Evolutionary conservation across 2,888 invertebrate species (phyloP), one percentile per base, ranked within the genome.

Genomic region (Barypeithes pellucidus): DNA sequence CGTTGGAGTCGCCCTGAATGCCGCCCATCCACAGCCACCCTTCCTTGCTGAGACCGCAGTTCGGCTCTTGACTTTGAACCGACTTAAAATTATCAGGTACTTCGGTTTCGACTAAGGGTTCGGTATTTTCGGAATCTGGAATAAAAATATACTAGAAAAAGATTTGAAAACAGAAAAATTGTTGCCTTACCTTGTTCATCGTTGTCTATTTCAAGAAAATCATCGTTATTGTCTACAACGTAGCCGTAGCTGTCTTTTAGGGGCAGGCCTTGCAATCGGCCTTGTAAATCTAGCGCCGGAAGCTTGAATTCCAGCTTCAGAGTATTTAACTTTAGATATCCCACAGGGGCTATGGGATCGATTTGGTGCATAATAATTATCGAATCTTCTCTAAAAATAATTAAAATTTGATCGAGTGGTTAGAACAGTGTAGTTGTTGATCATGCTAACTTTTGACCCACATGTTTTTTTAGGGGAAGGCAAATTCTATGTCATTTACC

Each of bases 291-390:
- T 69, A 85, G 76, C 45, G 82, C 83, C 62, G 87, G 87, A 18
- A 89, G 87, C 86, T 93, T 93, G 65, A 88, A 84, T 86, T 94
- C 93, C 81, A 98, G 88, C 81, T 93, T 93, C 75, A 98, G 87
- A 86, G 94, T 93, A 78, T 90, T 92, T 79, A 99, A 91, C 86
- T 95, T 96, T 71, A 99, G 88, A 86, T 97, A 99, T 36, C 96
- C 98, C 66, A 98, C 98, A 7, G 98, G 95, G 29, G 97, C 97
- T 82, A 99, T 93, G 1, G 95, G 93, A 88, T 98, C 97, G 81
- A 95, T 93, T 20, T 97, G 93, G 85, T 97, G 96, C 78, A 95
- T 91, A 72, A 98, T 91, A 81, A 93, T 90, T 88, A 97, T 95
- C 80, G 91, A 92, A 81, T 95, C 93, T 86, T 95, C 95, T 84